Evolutionary conservation across 2,797 vertebrate species (phyloP).

Genomic region (Acanthiza pusilla): DNA sequence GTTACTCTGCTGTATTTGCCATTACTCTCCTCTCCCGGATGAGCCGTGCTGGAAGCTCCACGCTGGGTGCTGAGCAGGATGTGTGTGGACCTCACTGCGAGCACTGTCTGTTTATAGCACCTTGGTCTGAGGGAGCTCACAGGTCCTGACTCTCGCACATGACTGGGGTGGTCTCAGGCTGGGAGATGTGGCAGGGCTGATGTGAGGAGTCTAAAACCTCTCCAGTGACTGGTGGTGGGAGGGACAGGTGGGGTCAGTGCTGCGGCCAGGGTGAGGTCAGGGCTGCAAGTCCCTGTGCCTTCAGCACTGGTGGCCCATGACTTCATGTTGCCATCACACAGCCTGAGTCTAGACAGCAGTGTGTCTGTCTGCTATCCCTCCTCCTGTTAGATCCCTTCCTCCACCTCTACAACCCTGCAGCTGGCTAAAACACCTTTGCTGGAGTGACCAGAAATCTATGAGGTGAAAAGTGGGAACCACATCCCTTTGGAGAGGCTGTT

Average conservation of each 20-base stretch:
- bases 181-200: accelerated
- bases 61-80: accelerated
- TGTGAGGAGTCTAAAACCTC: background rate
- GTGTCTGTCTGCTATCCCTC: background rate
- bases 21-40: background rate
- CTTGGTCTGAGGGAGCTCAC: background rate
- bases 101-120: background rate
- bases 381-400: background rate
- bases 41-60: background rate
- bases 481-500: background rate
- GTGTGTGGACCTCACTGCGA: accelerated
- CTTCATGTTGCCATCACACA: accelerated
- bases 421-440: background rate
- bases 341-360: background rate
- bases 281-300: background rate
- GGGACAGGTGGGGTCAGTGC: accelerated
- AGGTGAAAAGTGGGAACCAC: background rate
- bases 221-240: background rate
- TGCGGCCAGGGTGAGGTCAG: accelerated
- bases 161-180: background rate
- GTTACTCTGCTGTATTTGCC: background rate
- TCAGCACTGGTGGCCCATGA: background rate
- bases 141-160: background rate
- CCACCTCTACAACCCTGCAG: accelerated
- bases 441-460: background rate